phyloP scores from a whole-genome alignment of 1,140 invertebrate genomes.

The Elymnias hypermnestra region DNA sequence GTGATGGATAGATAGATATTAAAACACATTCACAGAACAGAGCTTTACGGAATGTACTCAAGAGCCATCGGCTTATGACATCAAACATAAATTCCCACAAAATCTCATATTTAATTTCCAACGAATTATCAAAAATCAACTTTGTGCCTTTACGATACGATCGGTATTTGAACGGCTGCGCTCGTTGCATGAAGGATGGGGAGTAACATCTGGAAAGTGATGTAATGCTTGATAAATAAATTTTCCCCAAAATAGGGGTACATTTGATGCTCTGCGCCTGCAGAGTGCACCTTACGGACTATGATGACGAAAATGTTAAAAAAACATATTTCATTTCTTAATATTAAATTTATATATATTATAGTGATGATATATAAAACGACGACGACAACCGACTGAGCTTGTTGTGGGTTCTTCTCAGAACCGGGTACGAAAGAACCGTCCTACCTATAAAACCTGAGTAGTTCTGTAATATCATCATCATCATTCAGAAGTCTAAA shows the following conservation, averaged over 20 bases:
- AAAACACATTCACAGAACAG: slow-evolving; percentile 16
- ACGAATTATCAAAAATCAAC: slow-evolving; percentile 1
- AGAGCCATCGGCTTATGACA: slow-evolving; percentile 44
- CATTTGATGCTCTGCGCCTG: too few species aligned
- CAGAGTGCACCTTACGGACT: too few species aligned
- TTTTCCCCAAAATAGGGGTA: slow-evolving; percentile 32
- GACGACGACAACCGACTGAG: too few species aligned
- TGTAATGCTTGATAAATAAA: slow-evolving; percentile 52
- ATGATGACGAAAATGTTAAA: too few species aligned
- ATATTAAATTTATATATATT: too few species aligned
- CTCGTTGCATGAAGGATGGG: slow-evolving; percentile 4
- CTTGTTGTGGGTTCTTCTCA: too few species aligned
- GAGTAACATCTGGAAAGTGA: slow-evolving; percentile 44
- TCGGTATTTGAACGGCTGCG: slow-evolving; percentile 14
- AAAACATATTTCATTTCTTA: too few species aligned
- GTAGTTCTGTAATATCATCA: too few species aligned
- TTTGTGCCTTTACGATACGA: neutral
- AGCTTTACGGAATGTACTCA: slow-evolving; percentile 26
- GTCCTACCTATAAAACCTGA: too few species aligned
- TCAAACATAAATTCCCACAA: slow-evolving; percentile 35
- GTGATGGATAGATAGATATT: neutral
- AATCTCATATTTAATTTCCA: slow-evolving; percentile 13
- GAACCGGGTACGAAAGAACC: too few species aligned
- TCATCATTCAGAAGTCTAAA: too few species aligned
- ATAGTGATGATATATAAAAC: too few species aligned